Percentiles rank a stretch among this genome's conserved stretches.
Evolutionary conservation across 2,797 vertebrate genomes (phyloP).

Genomic region (Vespertilio murinus): DNA sequence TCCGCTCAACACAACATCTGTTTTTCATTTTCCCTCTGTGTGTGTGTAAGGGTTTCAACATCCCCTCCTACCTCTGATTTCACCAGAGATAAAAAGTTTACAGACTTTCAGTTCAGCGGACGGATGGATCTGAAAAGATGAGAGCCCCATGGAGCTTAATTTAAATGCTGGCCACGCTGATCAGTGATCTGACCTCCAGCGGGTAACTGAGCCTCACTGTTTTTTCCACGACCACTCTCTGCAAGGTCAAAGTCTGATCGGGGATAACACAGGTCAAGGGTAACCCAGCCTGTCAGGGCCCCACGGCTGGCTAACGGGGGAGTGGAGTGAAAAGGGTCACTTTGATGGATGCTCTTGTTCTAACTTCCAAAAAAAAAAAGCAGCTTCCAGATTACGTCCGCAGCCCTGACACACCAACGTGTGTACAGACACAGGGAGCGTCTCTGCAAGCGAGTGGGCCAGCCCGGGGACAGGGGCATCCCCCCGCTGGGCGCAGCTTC

Average conservation of each 20-base stretch:
- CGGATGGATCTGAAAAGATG: accelerated
- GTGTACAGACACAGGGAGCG: accelerated
- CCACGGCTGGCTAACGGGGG: background rate
- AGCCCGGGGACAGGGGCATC: accelerated
- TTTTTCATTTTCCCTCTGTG: background rate
- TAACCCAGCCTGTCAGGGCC: accelerated
- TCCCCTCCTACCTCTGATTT: background rate
- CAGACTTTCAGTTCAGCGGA: background rate
- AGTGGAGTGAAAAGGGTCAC: background rate
- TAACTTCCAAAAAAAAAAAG: background rate
- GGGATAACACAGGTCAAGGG: background rate
- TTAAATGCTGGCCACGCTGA: accelerated
- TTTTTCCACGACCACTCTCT: background rate
- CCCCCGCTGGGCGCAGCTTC: background rate
- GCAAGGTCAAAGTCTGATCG: background rate
- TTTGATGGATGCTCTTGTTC: background rate
- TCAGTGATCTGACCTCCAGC: background rate
- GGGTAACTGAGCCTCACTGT: background rate
- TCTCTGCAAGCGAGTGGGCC: accelerated
- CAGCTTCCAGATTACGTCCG: background rate
- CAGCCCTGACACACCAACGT: background rate
- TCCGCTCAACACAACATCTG: background rate
- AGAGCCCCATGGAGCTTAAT: background rate
- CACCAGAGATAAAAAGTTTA: background rate
- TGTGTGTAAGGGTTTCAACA: background rate